These are phyloP conservation scores for Hirundo rustica DNA, from an alignment of 2,797 vertebrate species.

Conservation along the genomic window DNA sequence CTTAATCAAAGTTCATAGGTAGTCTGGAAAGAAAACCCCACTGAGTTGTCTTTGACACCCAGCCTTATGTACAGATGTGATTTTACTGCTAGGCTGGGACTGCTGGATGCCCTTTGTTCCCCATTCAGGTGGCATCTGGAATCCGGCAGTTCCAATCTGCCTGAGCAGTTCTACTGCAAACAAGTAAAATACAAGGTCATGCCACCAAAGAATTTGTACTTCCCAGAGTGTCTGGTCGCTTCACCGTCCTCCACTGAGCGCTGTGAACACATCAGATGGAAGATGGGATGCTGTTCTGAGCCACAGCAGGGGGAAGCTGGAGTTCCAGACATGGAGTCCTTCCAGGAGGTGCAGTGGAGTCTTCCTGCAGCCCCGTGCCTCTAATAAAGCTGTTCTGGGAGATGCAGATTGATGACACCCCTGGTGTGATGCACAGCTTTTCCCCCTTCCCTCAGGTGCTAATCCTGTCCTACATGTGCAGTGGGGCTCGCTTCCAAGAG, in stretches of 20 bases:
- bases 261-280: background rate
- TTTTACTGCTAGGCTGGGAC: background rate
- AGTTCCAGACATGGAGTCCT: background rate
- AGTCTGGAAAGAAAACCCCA: background rate
- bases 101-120: background rate
- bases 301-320: background rate
- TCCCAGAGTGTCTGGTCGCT: background rate
- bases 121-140: background rate
- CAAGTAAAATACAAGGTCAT: background rate
- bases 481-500: background rate
- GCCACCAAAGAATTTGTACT: background rate
- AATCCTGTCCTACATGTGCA: background rate
- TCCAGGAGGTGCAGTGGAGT: background rate
- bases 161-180: background rate
- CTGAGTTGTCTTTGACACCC: background rate
- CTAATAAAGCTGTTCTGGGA: background rate
- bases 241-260: background rate
- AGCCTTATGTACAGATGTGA: background rate
- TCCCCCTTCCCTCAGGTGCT: background rate
- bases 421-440: background rate
- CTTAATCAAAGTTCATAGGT: background rate
- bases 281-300: background rate
- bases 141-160: background rate
- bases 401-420: background rate
- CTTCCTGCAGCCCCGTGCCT: background rate